Evolutionary conservation across 2,888 invertebrate genomes (phyloP).

Genomic region (Trachelus tabidus): DNA sequence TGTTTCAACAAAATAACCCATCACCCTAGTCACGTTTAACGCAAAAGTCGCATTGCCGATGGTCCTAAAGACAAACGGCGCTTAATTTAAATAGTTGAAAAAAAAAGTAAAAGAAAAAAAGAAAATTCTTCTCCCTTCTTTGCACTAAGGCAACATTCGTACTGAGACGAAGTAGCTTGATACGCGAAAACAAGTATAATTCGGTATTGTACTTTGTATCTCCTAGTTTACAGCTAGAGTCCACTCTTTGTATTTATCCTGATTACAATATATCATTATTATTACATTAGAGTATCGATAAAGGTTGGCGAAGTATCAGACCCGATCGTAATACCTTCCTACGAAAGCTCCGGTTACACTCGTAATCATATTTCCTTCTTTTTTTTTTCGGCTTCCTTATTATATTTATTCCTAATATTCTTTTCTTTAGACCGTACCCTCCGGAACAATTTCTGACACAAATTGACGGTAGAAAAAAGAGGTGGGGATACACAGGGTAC

Average conservation of each 20-base stretch:
- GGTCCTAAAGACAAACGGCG: not conserved
- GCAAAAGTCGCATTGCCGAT: not conserved
- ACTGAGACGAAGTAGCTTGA: not conserved
- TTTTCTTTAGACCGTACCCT: conserved; percentile 36
- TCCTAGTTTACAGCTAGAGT: not conserved
- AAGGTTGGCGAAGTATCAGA: conserved; percentile 1
- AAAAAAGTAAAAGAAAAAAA: not conserved
- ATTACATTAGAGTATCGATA: conserved; percentile 1
- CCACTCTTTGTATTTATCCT: not conserved
- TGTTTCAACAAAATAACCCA: not conserved
- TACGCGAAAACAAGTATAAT: not conserved
- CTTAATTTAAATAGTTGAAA: not conserved
- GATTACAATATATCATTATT: not conserved
- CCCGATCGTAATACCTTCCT: conserved; percentile 33
- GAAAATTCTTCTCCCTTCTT: not conserved
- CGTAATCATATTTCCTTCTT: conserved; percentile 25
- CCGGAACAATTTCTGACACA: conserved; percentile 52
- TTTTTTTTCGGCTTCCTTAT: conserved; percentile 27
- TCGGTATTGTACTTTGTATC: not conserved
- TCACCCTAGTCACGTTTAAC: not conserved
- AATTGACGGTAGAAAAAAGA: conserved; percentile 18
- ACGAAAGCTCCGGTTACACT: conserved; percentile 38
- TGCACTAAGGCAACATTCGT: not conserved
- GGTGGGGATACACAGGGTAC: not conserved
- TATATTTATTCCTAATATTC: conserved; percentile 36